Percentiles rank a stretch among this genome's conserved stretches.
Conservation (phyloP, 2,797 vertebrate species). For the Syncerus caffer region DNA sequence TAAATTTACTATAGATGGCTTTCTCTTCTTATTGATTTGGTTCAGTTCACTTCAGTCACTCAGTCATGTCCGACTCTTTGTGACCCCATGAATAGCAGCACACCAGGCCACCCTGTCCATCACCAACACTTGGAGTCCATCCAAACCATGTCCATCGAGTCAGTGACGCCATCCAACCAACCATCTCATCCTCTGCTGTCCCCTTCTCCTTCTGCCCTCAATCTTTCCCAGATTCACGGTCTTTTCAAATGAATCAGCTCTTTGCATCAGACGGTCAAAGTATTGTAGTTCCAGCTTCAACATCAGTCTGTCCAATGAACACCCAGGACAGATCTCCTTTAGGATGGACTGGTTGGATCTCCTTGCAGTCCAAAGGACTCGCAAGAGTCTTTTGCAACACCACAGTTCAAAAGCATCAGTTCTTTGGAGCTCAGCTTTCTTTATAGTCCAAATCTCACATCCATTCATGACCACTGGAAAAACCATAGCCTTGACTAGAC, state of each 20-base stretch:
- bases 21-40: not conserved
- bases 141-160: not conserved
- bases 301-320: not conserved
- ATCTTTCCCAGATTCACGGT: not conserved
- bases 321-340: no score
- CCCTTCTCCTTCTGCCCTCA: not conserved
- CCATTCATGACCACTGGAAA: not conserved
- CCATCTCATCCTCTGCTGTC: not conserved
- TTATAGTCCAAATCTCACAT: not conserved
- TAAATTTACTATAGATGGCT: not conserved
- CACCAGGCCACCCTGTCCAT: not conserved
- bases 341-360: no score
- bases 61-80: not conserved
- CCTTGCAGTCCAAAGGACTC: no score
- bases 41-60: not conserved
- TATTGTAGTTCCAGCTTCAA: not conserved
- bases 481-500: not conserved
- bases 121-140: accelerated
- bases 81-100: not conserved
- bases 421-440: not conserved
- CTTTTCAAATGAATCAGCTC: not conserved
- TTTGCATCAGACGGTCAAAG: not conserved
- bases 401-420: no score
- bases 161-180: not conserved
- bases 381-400: no score